phyloP scores from a whole-genome alignment of 2,797 vertebrate species.

The Atherinosoma microstoma region DNA sequence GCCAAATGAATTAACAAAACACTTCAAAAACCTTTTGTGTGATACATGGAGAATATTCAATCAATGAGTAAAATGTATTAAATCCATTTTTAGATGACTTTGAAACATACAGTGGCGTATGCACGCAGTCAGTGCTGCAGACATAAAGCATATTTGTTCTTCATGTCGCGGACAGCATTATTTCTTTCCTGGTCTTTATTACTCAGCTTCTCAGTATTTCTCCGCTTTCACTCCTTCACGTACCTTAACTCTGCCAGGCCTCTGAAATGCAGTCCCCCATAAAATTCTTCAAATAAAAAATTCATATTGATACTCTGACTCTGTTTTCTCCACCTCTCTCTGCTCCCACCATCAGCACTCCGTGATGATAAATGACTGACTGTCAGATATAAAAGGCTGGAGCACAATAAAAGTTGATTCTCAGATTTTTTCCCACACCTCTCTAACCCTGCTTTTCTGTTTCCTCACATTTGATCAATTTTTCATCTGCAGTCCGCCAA shows the following conservation, averaged over 20 bases:
- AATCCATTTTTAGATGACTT: not conserved
- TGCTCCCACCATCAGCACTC: slow-evolving; percentile 63
- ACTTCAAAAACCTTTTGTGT: not conserved
- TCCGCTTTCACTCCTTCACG: slow-evolving; percentile 41
- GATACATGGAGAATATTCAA: not conserved
- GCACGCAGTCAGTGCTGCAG: slow-evolving; percentile 5
- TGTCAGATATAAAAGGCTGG: slow-evolving; percentile 79
- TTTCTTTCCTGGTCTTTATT: slow-evolving; percentile 52
- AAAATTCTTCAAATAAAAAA: slow-evolving; percentile 84
- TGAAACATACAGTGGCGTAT: not conserved
- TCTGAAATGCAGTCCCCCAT: slow-evolving; percentile 79
- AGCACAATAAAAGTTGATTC: slow-evolving; percentile 74
- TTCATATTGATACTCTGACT: slow-evolving; percentile 79
- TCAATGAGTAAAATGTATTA: slow-evolving; percentile 5
- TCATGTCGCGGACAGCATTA: slow-evolving; percentile 41
- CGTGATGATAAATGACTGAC: slow-evolving; percentile 76
- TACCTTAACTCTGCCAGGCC: slow-evolving; percentile 70
- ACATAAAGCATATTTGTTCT: slow-evolving; percentile 25
- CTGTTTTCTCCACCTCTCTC: slow-evolving; percentile 58
- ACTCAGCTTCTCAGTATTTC: slow-evolving; percentile 39
- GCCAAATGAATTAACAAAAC: not conserved
- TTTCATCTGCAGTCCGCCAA: slow-evolving; percentile 9
- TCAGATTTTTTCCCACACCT: slow-evolving; percentile 34
- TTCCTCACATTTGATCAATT: slow-evolving; percentile 32
- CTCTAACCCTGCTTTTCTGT: slow-evolving; percentile 16